Base-by-base conservation (phyloP, 2,888 invertebrate genomes). In the Chirona hameri region DNA sequence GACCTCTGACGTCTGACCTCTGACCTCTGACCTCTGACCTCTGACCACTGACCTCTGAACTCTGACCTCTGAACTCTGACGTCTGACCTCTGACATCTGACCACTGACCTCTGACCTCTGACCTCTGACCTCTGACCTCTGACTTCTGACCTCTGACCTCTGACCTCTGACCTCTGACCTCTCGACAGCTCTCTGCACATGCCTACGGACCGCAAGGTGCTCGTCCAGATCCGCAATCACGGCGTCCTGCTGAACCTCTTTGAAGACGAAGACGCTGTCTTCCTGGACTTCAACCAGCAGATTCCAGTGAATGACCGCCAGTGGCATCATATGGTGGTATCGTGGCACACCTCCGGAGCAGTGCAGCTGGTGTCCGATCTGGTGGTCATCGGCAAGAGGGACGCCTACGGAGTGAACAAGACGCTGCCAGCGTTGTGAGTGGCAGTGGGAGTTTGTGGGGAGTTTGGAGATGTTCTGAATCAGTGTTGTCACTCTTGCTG, bases 291-390 rank as follows among this genome's bases (percentile, higher is more conserved):
- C 89, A 92, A 95, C 82, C 95, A 96, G 88, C 96, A 95, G 86
- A 95, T 97, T 0, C 96, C 96, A 0, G 93, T 98, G 31, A 98
- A 97, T 87, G 97, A 98, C 87, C 97, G 97, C 7, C 96, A 96
- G 87, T 98, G 98, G 98, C 97, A 98, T 90, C 97, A 97, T 87
- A 93, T 97, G 55, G 96, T 96, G 69, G 91, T 98, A 82, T 94
- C 96, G n/a, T 98, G 98, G 97, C 95, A 97, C 69, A 91, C 91
- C 83, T 93, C 93, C 83, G 97, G 97, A 31, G 93, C 94, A 87
- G 89, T 98, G 79, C 95, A 95, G 83, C 90, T 98, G 46, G 95
- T 97, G 82, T 97, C 97, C n/a, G 97, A 98, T 90, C 97, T 97
- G 79, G 91, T 98, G 81, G 96, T 98, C 85, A 96, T 97, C 55